Evolutionary conservation across 2,797 vertebrate genomes (phyloP).

Genomic region (Poeciliopsis gracilis): DNA sequence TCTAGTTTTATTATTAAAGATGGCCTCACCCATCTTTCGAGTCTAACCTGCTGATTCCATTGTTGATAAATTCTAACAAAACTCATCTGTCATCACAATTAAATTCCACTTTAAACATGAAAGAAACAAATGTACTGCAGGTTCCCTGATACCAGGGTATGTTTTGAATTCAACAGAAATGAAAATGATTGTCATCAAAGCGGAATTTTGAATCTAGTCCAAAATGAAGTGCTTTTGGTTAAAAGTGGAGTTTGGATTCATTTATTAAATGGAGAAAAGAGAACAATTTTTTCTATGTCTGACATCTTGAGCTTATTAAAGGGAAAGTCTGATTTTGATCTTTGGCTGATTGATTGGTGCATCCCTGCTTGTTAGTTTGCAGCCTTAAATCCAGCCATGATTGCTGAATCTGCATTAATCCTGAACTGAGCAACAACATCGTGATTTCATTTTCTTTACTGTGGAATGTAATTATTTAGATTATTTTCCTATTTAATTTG

Average conservation of each 20-base stretch:
- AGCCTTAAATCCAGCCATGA: background rate
- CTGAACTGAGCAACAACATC: background rate
- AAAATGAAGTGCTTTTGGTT: background rate
- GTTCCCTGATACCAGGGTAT: background rate
- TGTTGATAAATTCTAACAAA: background rate
- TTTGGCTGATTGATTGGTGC: background rate
- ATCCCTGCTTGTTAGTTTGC: background rate
- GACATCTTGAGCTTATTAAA: background rate
- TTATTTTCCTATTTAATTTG: background rate
- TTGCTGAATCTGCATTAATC: background rate
- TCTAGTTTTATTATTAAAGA: background rate
- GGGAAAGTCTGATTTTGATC: background rate
- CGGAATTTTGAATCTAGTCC: background rate
- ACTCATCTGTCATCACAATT: background rate
- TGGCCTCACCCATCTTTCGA: background rate
- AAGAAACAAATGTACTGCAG: background rate
- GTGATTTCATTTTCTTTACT: background rate
- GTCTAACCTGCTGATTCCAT: background rate
- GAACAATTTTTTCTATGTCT: background rate
- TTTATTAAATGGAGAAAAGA: background rate
- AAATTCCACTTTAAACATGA: background rate
- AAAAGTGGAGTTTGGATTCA: background rate
- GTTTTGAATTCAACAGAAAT: background rate
- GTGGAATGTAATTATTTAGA: background rate
- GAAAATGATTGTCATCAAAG: background rate